Conservation (phyloP, 2,888 invertebrate species). For the Phengaris alcon region DNA sequence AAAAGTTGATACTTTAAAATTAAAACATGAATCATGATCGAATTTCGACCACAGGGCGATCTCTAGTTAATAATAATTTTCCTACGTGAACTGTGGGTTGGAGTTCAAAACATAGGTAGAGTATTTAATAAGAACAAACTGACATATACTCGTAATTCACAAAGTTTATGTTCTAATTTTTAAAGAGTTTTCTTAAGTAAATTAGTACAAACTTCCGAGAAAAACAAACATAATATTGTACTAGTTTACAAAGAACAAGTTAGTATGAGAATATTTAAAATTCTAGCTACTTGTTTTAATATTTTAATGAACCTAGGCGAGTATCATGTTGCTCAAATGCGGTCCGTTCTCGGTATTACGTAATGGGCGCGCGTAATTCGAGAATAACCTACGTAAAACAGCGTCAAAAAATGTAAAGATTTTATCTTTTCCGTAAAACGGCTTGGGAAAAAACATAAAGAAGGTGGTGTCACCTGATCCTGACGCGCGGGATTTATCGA, state of each 20-base stretch:
- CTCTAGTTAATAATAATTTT: too few relatives aligned
- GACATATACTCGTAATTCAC: background rate
- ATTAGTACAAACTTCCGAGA: slow-evolving; percentile 10
- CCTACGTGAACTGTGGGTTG: too few relatives aligned
- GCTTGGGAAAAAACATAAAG: slow-evolving; percentile 81
- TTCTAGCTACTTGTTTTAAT: slow-evolving; percentile 30
- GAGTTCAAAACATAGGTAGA: background rate
- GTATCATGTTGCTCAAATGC: slow-evolving; percentile 50
- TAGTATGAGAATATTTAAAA: slow-evolving; percentile 1
- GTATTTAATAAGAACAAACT: background rate
- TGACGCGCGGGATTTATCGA: slow-evolving; percentile 72
- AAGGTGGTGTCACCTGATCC: slow-evolving; percentile 80
- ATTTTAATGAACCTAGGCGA: slow-evolving; percentile 34
- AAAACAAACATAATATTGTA: background rate
- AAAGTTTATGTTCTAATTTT: background rate
- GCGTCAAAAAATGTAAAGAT: slow-evolving; percentile 80
- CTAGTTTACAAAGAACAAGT: slow-evolving; percentile 6
- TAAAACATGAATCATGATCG: too few relatives aligned
- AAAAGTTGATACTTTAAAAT: too few relatives aligned
- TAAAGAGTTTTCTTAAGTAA: slow-evolving; percentile 45
- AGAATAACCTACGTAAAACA: slow-evolving; percentile 74
- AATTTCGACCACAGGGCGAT: too few relatives aligned
- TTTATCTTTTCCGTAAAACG: slow-evolving; percentile 79
- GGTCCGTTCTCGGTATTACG: slow-evolving; percentile 69
- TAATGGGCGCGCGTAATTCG: slow-evolving; percentile 76